Evolutionary conservation across 37 sponge, comb jelly and placozoan species (phyloP).

Genomic region (Hexactinellida sp.): DNA sequence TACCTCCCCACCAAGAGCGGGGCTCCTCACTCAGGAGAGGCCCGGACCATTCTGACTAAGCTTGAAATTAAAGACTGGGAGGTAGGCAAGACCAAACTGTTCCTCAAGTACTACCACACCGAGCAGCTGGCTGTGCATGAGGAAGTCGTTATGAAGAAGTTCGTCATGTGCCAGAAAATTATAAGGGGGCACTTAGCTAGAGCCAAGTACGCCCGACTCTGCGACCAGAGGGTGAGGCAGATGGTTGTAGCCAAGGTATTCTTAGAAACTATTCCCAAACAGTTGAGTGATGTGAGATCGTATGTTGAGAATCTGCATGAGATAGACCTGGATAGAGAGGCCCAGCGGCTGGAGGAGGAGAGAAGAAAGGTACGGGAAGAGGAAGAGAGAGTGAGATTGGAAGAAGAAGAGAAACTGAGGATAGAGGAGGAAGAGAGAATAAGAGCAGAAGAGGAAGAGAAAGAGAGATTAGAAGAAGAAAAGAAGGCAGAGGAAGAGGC

Average conservation of each 20-base stretch:
- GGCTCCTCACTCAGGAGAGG: not conserved
- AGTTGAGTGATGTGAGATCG: not conserved
- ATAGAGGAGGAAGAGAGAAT: not conserved
- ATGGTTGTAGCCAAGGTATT: not conserved
- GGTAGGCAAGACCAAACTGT: constrained; percentile 28
- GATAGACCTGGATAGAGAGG: not conserved
- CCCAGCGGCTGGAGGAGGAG: not conserved
- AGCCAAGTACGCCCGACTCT: not conserved
- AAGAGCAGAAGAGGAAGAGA: not conserved
- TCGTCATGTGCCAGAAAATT: constrained; percentile 22
- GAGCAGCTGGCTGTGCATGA: constrained; percentile 16
- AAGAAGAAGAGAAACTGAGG: not conserved
- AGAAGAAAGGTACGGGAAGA: not conserved
- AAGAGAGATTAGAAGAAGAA: not conserved
- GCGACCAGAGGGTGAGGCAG: not conserved
- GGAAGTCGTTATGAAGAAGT: not conserved
- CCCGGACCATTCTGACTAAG: not conserved
- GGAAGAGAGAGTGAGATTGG: not conserved
- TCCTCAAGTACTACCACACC: constrained; percentile 42
- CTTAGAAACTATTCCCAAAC: not conserved
- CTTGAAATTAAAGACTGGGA: not conserved
- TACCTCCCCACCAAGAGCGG: not conserved
- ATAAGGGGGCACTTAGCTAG: not conserved
- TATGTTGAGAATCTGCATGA: not conserved
- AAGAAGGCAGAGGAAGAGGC: not conserved